Conservation (phyloP, 2,113 vertebrate genomes). For the Isichthys henryi region DNA sequence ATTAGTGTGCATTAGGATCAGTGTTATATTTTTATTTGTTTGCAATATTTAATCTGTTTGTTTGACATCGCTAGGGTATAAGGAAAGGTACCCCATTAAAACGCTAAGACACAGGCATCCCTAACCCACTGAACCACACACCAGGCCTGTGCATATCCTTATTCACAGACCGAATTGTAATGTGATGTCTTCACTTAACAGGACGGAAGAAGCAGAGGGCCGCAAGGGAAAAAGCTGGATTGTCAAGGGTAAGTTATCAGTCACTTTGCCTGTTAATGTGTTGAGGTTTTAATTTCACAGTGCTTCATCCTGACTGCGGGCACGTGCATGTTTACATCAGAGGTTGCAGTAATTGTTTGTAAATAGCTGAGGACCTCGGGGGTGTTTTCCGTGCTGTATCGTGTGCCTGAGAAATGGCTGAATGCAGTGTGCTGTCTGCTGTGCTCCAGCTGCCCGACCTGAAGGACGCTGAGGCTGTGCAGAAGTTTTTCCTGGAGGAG, state of each 20-base stretch:
- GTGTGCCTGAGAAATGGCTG: background rate
- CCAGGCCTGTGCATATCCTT: background rate
- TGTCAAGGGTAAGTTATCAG: constrained; percentile 70
- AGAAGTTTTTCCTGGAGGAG: constrained; percentile 97
- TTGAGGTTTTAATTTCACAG: background rate
- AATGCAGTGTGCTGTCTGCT: background rate
- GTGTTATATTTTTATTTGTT: background rate
- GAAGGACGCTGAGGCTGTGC: constrained; percentile 91
- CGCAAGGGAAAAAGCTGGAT: constrained; percentile 76
- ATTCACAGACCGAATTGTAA: background rate
- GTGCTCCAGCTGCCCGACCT: constrained; percentile 79
- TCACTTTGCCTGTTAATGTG: background rate
- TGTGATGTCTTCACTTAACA: constrained; percentile 33
- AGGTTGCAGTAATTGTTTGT: background rate
- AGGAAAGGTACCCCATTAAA: background rate
- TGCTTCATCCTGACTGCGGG: background rate
- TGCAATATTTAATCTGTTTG: background rate
- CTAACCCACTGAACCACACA: background rate
- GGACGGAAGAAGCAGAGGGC: constrained; percentile 85
- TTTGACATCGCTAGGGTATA: background rate
- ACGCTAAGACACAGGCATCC: background rate
- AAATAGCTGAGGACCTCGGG: background rate
- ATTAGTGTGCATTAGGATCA: background rate
- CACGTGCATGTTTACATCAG: background rate
- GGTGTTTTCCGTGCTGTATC: background rate